Evolutionary conservation across 2,113 vertebrate genomes (phyloP).

Genomic region (Maccullochella peelii): DNA sequence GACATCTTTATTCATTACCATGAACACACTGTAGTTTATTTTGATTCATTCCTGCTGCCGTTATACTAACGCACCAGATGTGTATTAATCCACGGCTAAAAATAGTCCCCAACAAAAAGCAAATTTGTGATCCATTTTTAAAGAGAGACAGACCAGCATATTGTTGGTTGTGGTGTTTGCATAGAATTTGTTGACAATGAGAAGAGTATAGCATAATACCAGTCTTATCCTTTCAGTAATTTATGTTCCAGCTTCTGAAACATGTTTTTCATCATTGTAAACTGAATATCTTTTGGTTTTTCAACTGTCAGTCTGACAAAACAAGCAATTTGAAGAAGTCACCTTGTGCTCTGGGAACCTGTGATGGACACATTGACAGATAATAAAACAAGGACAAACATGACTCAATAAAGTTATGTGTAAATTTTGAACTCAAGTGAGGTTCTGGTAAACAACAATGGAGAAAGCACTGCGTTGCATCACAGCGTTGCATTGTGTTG

Average conservation of each 20-base stretch:
- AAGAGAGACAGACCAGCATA: background rate
- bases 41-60: background rate
- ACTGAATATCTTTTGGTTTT: background rate
- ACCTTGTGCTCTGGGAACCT: background rate
- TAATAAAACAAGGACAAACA: background rate
- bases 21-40: background rate
- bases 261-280: background rate
- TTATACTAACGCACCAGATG: background rate
- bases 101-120: background rate
- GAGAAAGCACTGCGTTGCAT: background rate
- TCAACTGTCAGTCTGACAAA: background rate
- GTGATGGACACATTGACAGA: background rate
- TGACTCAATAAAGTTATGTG: background rate
- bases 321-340: background rate
- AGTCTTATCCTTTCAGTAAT: background rate
- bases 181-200: background rate
- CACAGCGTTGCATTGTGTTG: no score
- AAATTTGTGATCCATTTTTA: background rate
- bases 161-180: background rate
- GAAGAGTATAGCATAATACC: background rate
- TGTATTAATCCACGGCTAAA: background rate
- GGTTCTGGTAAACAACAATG: background rate
- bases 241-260: background rate
- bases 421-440: background rate
- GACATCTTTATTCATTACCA: background rate